Conservation (phyloP, 2,888 invertebrate species). For the Sarcophaga carnaria region DNA sequence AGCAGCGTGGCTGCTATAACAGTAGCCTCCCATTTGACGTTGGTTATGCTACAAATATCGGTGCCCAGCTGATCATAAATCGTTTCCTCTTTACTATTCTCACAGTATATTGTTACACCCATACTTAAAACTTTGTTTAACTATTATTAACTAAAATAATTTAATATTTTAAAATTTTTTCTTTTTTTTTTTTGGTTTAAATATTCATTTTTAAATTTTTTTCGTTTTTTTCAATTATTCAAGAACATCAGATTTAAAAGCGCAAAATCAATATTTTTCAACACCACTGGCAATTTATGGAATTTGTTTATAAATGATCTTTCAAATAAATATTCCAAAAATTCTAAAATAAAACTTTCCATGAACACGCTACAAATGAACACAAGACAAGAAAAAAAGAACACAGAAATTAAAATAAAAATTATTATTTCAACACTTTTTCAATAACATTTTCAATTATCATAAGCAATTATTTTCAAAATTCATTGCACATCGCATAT, state of each 20-base stretch:
- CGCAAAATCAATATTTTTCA: not conserved
- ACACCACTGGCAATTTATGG: not conserved
- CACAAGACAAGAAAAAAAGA: too few species aligned
- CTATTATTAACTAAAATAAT: not conserved
- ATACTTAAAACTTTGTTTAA: conserved; percentile 54
- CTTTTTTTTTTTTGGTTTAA: conserved; percentile 16
- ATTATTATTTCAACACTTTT: not conserved
- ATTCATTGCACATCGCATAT: too few species aligned
- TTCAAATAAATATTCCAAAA: conserved; percentile 46
- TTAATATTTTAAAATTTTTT: conserved; percentile 5
- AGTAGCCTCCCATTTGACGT: conserved; percentile 72
- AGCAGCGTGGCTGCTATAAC: conserved; percentile 69
- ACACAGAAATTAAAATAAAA: too few species aligned
- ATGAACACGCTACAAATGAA: too few species aligned
- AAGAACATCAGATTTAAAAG: too few species aligned
- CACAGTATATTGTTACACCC: conserved; percentile 73
- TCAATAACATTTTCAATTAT: too few species aligned
- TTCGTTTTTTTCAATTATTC: not conserved
- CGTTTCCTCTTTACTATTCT: conserved; percentile 61
- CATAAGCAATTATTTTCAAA: too few species aligned
- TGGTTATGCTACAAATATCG: conserved; percentile 75
- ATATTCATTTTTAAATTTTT: conserved; percentile 12
- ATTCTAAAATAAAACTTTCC: too few species aligned
- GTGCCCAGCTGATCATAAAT: conserved; percentile 73
- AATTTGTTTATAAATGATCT: conserved; percentile 42